Evolutionary conservation across 2,113 vertebrate species (phyloP).

Genomic region (Carassius carassius): DNA sequence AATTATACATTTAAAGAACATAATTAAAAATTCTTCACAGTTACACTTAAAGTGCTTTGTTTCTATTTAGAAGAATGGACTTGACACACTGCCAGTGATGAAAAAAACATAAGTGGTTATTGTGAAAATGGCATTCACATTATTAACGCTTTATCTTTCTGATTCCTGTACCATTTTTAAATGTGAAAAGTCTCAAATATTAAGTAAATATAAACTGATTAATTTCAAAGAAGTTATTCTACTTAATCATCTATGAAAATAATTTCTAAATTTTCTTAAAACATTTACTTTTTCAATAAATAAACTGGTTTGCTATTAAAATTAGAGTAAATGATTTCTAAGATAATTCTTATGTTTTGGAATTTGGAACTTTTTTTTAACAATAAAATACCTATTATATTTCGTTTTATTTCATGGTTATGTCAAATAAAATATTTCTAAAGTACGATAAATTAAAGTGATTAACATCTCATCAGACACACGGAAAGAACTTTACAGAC

Average conservation of each 20-base stretch:
- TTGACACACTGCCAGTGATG: constrained; percentile 50
- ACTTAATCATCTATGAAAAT: constrained; percentile 26
- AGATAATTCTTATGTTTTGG: constrained; percentile 31
- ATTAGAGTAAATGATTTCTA: constrained; percentile 33
- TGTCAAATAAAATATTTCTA: constrained; percentile 59
- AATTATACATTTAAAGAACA: constrained; percentile 55
- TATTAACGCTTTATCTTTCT: constrained; percentile 58
- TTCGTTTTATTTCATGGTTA: constrained; percentile 32
- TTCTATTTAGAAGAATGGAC: constrained; percentile 67
- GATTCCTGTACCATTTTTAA: constrained; percentile 52
- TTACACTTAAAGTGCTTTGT: constrained; percentile 80
- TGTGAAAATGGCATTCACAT: constrained; percentile 75
- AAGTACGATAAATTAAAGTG: constrained; percentile 53
- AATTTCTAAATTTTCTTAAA: constrained; percentile 30
- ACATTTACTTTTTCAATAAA: constrained; percentile 45
- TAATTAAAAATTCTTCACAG: constrained; percentile 58
- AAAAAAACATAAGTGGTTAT: constrained; percentile 70
- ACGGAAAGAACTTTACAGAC: constrained; percentile 42
- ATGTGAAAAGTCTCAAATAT: constrained; percentile 39
- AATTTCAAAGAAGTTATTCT: constrained; percentile 28
- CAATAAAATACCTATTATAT: constrained; percentile 37
- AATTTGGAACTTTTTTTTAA: constrained; percentile 36
- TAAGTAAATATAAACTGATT: background rate
- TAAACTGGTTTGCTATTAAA: constrained; percentile 44
- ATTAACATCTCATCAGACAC: constrained; percentile 41